Base-by-base conservation (phyloP, 2,888 invertebrate species). In the Xestoiulus laeticollis region DNA sequence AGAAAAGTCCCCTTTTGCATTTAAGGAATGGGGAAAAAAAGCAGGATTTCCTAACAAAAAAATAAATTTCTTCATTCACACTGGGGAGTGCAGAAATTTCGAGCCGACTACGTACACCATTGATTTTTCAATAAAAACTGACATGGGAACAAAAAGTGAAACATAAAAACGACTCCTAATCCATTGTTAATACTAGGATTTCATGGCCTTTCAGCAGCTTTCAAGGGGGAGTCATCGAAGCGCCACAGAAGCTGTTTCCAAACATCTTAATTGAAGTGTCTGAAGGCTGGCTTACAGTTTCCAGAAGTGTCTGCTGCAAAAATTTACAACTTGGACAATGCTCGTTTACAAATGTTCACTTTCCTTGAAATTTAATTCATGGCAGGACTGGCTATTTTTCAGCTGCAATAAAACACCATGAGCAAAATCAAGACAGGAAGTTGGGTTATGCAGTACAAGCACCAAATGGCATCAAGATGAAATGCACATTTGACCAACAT, bases 131-230 rank as follows among this genome's bases (percentile, higher is more conserved):
- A 68, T 68, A 68, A 68, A 68, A 68, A 10, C 26, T 26, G 68
- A 68, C 26, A 8, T 26, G 10, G 22, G 68, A 26, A 68, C 68
- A 68, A 68, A 68, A 68, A 68, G 22, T 26, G 68, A 6, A 12
- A 26, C 68, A 68, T 68, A 68, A 68, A 68, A 68, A 68, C 68
- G 26, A 68, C 68, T 68, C 10, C 26, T 68, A 68, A 68, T 68
- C 68, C 68, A 68, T 68, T 68, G 68, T 68, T 68, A 68, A 26
- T 68, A 68, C 68, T 26, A 68, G 68, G 68, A 68, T 68, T 68
- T 68, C 68, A 68, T 68, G 68, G 68, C 68, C 68, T 68, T 26
- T 68, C 68, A 68, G 22, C 68, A 26, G 26, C 26, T 68, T 68
- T 68, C 68, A 68, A 26, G 68, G 68, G 68, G 48, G 68, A 26